Conservation (phyloP, 2,113 vertebrate genomes). For the Ptilorrhoa leucosticta region DNA sequence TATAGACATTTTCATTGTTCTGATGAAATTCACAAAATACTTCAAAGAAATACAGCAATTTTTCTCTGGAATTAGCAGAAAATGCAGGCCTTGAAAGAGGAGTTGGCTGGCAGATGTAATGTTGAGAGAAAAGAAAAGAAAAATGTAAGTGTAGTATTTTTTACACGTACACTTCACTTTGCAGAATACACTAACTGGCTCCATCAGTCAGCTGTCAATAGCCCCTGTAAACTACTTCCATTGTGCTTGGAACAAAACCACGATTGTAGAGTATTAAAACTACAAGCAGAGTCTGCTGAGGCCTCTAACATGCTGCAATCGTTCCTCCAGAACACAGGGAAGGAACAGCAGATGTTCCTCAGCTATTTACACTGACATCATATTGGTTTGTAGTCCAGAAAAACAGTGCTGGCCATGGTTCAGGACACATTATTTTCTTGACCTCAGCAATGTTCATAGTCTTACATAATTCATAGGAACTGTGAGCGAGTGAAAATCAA, state of each 20-base stretch:
- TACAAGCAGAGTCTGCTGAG: background rate
- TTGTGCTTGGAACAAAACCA: background rate
- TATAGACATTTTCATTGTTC: background rate
- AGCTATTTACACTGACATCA: background rate
- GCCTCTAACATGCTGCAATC: background rate
- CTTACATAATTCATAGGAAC: background rate
- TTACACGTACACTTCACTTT: background rate
- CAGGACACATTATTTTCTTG: background rate
- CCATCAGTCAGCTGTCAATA: background rate
- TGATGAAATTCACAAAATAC: conserved; percentile 33
- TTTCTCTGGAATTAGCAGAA: conserved; percentile 44
- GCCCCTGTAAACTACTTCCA: background rate
- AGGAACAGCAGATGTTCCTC: background rate
- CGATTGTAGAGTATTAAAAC: background rate
- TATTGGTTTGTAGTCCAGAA: background rate
- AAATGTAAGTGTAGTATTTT: background rate
- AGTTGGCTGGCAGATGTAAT: background rate
- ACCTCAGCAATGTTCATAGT: background rate
- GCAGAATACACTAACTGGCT: background rate
- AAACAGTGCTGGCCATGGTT: background rate
- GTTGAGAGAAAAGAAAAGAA: background rate
- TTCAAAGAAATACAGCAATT: conserved; percentile 22
- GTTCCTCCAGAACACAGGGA: background rate
- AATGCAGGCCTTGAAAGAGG: conserved; percentile 48
- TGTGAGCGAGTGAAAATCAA: background rate